Conservation (phyloP, 2,797 vertebrate genomes). For the Percopsis omiscomaycus region DNA sequence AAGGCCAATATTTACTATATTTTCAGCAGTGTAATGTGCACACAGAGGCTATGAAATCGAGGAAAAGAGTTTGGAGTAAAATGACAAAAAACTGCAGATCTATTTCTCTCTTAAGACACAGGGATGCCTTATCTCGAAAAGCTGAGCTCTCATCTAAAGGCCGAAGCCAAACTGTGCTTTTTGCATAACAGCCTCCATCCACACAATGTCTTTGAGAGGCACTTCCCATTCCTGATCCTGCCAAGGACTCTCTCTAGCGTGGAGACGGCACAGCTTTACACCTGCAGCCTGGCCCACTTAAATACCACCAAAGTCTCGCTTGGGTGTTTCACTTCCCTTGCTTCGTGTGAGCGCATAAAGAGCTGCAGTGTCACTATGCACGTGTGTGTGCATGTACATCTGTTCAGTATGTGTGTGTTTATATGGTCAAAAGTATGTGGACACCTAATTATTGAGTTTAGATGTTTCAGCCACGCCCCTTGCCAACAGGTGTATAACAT, state of each 20-base stretch:
- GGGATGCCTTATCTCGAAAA: constrained; percentile 33
- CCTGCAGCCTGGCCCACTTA: constrained; percentile 17
- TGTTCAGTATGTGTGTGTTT: background rate
- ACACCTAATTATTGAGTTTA: background rate
- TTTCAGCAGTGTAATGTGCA: constrained; percentile 27
- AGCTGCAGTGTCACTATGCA: constrained; percentile 19
- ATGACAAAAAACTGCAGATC: constrained; percentile 55
- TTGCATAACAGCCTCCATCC: constrained; percentile 35
- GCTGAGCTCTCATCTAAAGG: constrained; percentile 28
- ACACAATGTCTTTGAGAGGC: constrained; percentile 3
- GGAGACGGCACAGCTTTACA: constrained; percentile 19
- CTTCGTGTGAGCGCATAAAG: background rate
- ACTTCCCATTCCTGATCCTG: constrained; percentile 28
- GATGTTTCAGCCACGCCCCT: background rate
- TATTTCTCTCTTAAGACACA: constrained; percentile 33
- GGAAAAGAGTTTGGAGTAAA: constrained; percentile 45
- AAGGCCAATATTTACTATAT: constrained; percentile 45
- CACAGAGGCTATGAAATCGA: constrained; percentile 34
- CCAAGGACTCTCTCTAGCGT: constrained; percentile 21
- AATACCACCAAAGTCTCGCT: background rate
- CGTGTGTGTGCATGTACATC: constrained; percentile 1
- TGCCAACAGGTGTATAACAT: no score
- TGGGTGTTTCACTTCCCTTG: constrained; percentile 4
- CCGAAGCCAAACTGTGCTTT: constrained; percentile 28
- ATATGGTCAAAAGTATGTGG: background rate